Conservation (phyloP, 23 tunicate genomes). For the Botrylloides violaceus region DNA sequence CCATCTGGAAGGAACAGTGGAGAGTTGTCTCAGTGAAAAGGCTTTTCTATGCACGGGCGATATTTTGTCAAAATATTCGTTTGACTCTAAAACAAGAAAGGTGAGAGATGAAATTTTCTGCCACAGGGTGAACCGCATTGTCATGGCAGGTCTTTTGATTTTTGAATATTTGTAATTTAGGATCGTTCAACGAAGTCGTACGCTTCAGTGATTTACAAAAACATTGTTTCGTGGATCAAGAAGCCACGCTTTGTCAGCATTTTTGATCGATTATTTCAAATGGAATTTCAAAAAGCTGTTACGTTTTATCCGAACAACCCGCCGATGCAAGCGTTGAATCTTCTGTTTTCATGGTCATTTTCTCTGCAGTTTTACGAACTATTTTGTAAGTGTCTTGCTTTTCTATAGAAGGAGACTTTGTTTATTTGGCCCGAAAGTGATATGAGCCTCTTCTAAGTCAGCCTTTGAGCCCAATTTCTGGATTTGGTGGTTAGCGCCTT, state of each 20-base stretch:
- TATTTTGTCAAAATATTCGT: not conserved
- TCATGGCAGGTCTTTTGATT: too few species aligned
- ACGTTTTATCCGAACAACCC: not conserved
- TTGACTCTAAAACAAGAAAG: not conserved
- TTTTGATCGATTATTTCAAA: conserved; percentile 1
- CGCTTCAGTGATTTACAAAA: not conserved
- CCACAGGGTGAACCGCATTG: too few species aligned
- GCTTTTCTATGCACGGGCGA: conserved; percentile 17
- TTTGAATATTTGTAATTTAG: too few species aligned
- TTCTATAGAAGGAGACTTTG: too few species aligned
- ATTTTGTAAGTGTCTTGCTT: conserved; percentile 15
- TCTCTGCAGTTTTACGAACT: conserved; percentile 8
- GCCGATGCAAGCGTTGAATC: conserved; percentile 5
- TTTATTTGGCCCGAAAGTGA: too few species aligned
- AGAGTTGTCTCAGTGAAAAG: conserved; percentile 15
- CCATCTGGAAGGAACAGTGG: not conserved
- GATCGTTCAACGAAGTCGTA: not conserved
- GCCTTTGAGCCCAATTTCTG: too few species aligned
- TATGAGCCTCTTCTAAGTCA: too few species aligned
- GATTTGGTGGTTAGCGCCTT: too few species aligned
- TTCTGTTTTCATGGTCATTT: conserved; percentile 21
- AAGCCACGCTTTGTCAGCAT: conserved; percentile 12
- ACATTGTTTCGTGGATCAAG: conserved; percentile 7
- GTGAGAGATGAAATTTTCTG: too few species aligned
- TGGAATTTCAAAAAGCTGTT: conserved; percentile 8